Conservation (phyloP, 2,113 vertebrate species). For the Climacteris rufus region DNA sequence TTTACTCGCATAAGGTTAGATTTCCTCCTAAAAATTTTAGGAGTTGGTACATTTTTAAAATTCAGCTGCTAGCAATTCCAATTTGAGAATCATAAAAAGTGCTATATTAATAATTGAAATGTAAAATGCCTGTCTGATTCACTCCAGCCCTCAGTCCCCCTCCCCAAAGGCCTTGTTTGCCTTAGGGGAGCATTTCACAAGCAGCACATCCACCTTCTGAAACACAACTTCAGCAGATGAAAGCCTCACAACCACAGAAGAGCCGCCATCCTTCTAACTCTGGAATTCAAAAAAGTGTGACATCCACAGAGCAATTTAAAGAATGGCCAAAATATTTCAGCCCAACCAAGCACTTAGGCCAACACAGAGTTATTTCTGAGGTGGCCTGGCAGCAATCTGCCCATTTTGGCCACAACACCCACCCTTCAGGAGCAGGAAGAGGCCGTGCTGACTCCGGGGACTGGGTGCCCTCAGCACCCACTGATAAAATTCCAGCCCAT, state of each 20-base stretch:
- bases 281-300: neutral
- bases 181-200: conserved; percentile 36
- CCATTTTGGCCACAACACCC: neutral
- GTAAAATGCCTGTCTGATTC: conserved; percentile 30
- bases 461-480: neutral
- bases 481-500: conserved; percentile 3
- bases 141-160: neutral
- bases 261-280: neutral
- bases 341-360: neutral
- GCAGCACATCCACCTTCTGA: conserved; percentile 17
- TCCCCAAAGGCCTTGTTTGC: conserved; percentile 8
- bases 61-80: conserved; percentile 34
- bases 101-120: conserved; percentile 24
- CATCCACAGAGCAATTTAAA: neutral
- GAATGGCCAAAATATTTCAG: neutral
- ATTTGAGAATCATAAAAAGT: neutral
- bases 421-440: neutral
- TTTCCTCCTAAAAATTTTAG: conserved; percentile 13
- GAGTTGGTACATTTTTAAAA: conserved; percentile 51
- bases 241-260: neutral
- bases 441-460: neutral
- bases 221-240: neutral
- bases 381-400: neutral
- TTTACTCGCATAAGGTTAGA: neutral
- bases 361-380: rapidly evolving